phyloP scores from a whole-genome alignment of 2,888 invertebrate genomes.

The Eristalinus aeneus region DNA sequence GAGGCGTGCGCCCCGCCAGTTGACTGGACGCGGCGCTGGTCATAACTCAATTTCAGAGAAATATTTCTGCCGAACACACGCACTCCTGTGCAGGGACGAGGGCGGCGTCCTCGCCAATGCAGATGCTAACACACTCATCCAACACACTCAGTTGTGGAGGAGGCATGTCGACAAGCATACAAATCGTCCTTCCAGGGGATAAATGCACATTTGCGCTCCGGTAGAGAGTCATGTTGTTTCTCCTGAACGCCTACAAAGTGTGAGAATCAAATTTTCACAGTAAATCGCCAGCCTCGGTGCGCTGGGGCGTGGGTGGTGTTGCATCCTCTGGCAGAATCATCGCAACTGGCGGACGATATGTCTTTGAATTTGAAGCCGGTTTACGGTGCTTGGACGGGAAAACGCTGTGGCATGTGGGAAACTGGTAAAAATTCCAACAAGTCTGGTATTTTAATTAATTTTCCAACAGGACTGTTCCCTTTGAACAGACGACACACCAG shows the following conservation, averaged over 20 bases:
- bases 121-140: not conserved
- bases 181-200: too few relatives aligned
- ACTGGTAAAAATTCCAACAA: not conserved
- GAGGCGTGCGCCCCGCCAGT: not conserved
- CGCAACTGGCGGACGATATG: not conserved
- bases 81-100: conserved; percentile 1
- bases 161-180: too few relatives aligned
- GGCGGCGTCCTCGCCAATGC: conserved; percentile 9
- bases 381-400: not conserved
- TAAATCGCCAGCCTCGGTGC: conserved; percentile 11
- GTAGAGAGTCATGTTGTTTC: conserved; percentile 8
- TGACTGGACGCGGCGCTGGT: not conserved
- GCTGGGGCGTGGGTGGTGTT: too few relatives aligned
- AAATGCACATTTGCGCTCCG: not conserved
- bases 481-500: not conserved
- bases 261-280: conserved; percentile 38
- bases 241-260: conserved; percentile 31
- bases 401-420: not conserved
- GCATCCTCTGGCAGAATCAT: not conserved
- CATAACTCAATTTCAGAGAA: conserved; percentile 53
- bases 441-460: conserved; percentile 48
- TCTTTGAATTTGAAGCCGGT: not conserved
- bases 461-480: not conserved
- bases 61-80: conserved; percentile 8
- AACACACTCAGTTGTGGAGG: not conserved